phyloP scores from a whole-genome alignment of 2,113 vertebrate species.

The Corythornis madagascariensis region DNA sequence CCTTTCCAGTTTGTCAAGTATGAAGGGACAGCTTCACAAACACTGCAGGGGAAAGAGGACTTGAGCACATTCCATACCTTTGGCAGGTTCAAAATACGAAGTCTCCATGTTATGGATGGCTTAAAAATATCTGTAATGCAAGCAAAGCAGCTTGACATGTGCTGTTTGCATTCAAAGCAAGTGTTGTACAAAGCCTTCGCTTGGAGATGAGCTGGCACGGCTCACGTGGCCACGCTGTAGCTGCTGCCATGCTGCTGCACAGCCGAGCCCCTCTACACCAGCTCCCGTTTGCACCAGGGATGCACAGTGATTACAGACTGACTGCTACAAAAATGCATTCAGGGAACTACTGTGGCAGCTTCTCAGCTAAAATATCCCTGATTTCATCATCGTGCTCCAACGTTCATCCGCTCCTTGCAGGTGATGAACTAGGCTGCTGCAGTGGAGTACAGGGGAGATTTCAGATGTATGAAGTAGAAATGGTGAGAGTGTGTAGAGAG shows the following conservation, averaged over 20 bases:
- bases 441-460: background rate
- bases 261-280: background rate
- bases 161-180: background rate
- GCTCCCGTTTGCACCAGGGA: background rate
- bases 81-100: background rate
- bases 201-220: background rate
- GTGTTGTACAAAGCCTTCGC: background rate
- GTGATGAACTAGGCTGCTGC: background rate
- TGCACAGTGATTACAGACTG: background rate
- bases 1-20: background rate
- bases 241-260: background rate
- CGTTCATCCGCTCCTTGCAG: background rate
- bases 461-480: background rate
- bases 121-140: background rate
- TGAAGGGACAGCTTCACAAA: slow-evolving; percentile 9
- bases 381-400: background rate
- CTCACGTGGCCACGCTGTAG: background rate
- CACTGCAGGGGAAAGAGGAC: background rate
- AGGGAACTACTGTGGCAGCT: background rate
- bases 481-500: background rate
- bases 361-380: background rate
- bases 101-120: background rate
- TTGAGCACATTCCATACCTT: slow-evolving; percentile 13
- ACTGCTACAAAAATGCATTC: background rate
- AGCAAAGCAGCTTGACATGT: background rate